Evolutionary conservation across 2,888 invertebrate species (phyloP).

Genomic region (Agonopterix heracliana): DNA sequence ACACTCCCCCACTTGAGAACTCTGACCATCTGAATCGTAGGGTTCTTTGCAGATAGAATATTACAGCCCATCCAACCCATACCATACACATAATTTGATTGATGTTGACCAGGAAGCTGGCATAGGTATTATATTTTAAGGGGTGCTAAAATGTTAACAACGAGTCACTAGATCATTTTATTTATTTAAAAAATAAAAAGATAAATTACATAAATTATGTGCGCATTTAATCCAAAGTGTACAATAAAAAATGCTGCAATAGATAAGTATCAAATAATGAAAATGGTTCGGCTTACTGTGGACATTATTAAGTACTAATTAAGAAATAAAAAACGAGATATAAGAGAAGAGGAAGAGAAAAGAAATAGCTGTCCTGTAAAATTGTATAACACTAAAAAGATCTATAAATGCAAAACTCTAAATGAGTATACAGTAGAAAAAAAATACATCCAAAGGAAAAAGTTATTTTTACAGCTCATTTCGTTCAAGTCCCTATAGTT

Average conservation of each 20-base stretch:
- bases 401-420: slow-evolving; percentile 74
- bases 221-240: slow-evolving; percentile 59
- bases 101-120: too few relatives aligned
- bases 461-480: slow-evolving; percentile 60
- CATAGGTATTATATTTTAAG: too few relatives aligned
- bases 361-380: slow-evolving; percentile 42
- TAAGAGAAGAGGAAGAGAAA: slow-evolving; percentile 9
- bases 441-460: slow-evolving; percentile 68
- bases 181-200: slow-evolving; percentile 66
- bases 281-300: slow-evolving; percentile 53
- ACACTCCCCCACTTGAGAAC: too few relatives aligned
- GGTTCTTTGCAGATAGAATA: too few relatives aligned
- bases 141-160: too few relatives aligned
- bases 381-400: slow-evolving; percentile 69
- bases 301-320: slow-evolving; percentile 66
- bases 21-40: too few relatives aligned
- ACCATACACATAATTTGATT: too few relatives aligned
- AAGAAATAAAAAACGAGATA: slow-evolving; percentile 29
- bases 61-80: too few relatives aligned
- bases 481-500: slow-evolving; percentile 64
- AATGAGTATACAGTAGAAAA: slow-evolving; percentile 68
- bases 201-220: slow-evolving; percentile 71
- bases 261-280: slow-evolving; percentile 42
- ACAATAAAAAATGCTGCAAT: slow-evolving; percentile 36
- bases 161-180: slow-evolving; percentile 62